A percentile compares a stretch with the other conserved stretches of the same genome.
Evolutionary conservation across 2,113 vertebrate genomes (phyloP).

Genomic region (Elephas maximus): DNA sequence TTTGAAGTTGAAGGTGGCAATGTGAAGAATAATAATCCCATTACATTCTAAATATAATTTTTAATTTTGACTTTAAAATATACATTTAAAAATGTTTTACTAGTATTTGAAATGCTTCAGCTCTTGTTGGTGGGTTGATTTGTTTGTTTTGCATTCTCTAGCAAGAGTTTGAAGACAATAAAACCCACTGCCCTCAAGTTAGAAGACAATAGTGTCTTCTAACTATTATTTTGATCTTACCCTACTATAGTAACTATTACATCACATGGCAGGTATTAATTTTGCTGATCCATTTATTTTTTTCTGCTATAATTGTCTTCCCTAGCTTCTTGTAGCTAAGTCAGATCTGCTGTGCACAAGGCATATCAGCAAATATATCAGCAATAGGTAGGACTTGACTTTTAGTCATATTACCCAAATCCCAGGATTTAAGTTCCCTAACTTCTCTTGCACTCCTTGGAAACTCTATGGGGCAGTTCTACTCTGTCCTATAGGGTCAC

Average conservation of each 20-base stretch:
- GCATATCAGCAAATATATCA: not conserved
- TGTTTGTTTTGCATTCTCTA: not conserved
- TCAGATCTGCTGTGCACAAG: not conserved
- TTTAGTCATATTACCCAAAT: not conserved
- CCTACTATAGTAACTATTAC: not conserved
- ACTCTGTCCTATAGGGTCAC: too few relatives aligned
- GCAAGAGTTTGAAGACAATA: not conserved
- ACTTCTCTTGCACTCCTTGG: too few relatives aligned
- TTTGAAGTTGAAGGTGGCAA: not conserved
- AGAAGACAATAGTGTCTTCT: not conserved
- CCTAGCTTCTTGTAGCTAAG: not conserved
- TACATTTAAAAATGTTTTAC: not conserved
- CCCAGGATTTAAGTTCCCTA: too few relatives aligned
- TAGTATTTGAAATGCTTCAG: not conserved
- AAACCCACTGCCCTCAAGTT: too few relatives aligned
- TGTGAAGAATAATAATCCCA: not conserved
- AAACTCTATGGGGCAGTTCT: too few relatives aligned
- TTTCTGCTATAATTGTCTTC: not conserved
- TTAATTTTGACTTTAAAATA: not conserved
- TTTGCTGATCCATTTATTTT: not conserved
- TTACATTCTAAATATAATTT: constrained; percentile 11
- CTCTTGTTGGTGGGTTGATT: not conserved
- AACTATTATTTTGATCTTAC: not conserved
- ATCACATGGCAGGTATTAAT: not conserved
- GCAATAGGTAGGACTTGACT: not conserved